A percentile compares a stretch with the other conserved stretches of the same genome.
Conservation (phyloP, 2,797 vertebrate species). For the Ambastaia sidthimunki region DNA sequence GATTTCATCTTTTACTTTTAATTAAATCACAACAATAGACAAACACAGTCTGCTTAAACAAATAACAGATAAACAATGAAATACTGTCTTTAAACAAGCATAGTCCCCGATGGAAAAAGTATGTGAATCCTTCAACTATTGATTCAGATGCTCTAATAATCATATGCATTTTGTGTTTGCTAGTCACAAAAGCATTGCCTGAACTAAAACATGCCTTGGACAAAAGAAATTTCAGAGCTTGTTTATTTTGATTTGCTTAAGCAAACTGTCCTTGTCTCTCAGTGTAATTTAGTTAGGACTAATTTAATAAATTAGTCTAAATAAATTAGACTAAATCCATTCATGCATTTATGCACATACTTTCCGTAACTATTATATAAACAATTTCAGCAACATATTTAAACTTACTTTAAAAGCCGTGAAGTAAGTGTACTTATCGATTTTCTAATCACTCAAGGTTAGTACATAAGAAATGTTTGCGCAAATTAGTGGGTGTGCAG, state of each 20-base stretch:
- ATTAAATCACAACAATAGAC: neutral
- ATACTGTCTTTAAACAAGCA: neutral
- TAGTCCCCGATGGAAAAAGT: neutral
- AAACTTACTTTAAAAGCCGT: neutral
- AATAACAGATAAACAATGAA: conserved; percentile 6
- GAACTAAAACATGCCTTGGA: too few relatives aligned
- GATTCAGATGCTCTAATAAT: neutral
- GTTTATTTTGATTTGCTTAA: too few relatives aligned
- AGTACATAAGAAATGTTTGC: neutral
- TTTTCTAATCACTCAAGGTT: neutral
- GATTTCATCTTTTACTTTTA: neutral
- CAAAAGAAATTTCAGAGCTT: neutral
- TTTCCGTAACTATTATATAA: neutral
- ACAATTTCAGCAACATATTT: neutral
- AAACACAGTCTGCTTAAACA: neutral
- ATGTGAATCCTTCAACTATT: neutral
- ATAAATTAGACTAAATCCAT: neutral
- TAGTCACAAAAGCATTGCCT: too few relatives aligned
- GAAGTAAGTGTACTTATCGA: neutral
- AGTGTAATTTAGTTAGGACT: neutral
- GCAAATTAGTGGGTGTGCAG: neutral
- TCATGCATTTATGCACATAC: too few relatives aligned
- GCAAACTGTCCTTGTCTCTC: too few relatives aligned
- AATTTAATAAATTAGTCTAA: neutral
- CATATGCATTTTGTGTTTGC: too few relatives aligned